A percentile compares a stretch with the other conserved stretches of the same genome.
Conservation (phyloP, 2,113 vertebrate species). For the Apeltes quadracus region DNA sequence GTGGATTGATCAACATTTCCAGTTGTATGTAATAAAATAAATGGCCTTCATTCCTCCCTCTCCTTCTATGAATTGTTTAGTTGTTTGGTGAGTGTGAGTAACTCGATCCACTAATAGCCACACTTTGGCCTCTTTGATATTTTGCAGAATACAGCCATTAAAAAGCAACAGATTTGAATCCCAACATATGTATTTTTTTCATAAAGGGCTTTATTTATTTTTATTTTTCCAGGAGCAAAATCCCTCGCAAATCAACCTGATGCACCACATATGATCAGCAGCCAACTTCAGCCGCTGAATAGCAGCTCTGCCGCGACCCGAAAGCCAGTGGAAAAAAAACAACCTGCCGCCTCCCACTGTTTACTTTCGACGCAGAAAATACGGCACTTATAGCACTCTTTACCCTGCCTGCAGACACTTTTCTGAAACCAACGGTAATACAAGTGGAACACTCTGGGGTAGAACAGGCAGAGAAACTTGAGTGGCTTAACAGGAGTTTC, state of each 20-base stretch:
- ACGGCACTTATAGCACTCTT: constrained; percentile 41
- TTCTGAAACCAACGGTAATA: constrained; percentile 44
- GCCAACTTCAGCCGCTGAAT: constrained; percentile 19
- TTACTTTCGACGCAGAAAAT: constrained; percentile 32
- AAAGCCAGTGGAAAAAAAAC: constrained; percentile 12
- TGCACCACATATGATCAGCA: constrained; percentile 1
- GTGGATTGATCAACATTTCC: neutral
- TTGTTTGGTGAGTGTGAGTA: constrained; percentile 50
- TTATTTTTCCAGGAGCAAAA: neutral
- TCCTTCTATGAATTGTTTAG: constrained; percentile 32
- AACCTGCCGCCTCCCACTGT: constrained; percentile 11
- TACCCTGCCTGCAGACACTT: constrained; percentile 42
- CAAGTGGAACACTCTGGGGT: constrained; percentile 28
- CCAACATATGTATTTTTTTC: neutral
- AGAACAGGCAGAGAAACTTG: constrained; percentile 6
- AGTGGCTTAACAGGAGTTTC: constrained; percentile 29
- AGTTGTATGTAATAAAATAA: constrained; percentile 27
- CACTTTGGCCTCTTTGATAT: constrained; percentile 25
- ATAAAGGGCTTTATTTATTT: neutral
- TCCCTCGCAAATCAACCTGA: constrained; percentile 1
- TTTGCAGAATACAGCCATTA: constrained; percentile 26
- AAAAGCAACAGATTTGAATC: constrained; percentile 23
- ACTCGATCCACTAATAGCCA: constrained; percentile 45
- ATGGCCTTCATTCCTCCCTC: constrained; percentile 36
- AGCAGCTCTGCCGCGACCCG: constrained; percentile 16